Evolutionary conservation across 2,797 vertebrate species (phyloP).

Genomic region (Cirrhinus mrigala): DNA sequence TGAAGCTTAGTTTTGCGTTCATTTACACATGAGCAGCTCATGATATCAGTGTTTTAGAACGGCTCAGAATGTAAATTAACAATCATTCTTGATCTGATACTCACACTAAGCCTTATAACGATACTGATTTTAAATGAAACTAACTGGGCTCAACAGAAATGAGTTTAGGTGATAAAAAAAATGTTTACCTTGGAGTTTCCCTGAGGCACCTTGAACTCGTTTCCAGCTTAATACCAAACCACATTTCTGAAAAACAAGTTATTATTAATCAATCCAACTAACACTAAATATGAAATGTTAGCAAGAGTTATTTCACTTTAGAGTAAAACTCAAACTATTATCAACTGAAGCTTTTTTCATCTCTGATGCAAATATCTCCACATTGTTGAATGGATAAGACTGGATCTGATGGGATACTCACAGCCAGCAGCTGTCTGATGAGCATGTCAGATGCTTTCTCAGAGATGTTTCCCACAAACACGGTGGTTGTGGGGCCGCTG

Average conservation of each 20-base stretch:
- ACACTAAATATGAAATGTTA: neutral
- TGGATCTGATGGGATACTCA: conserved; percentile 76
- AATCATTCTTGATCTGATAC: neutral
- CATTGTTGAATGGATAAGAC: neutral
- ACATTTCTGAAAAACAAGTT: conserved; percentile 89
- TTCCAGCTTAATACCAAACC: conserved; percentile 99
- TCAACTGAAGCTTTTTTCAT: neutral
- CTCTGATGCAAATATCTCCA: neutral
- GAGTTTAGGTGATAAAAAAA: neutral
- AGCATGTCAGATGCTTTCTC: conserved; percentile 99
- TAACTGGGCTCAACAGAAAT: neutral
- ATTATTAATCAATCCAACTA: conserved; percentile 9
- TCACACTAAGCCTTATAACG: neutral
- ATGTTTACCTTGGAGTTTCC: conserved; percentile 95
- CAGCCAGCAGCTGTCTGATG: conserved; percentile 94
- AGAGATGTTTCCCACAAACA: conserved; percentile 98
- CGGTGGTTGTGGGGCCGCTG: conserved; percentile 95
- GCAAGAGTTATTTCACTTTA: neutral
- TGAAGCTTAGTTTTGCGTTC: too few species aligned
- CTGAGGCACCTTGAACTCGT: conserved; percentile 98
- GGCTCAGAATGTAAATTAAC: too few species aligned
- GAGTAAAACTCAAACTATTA: neutral
- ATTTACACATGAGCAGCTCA: too few species aligned
- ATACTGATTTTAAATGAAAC: neutral
- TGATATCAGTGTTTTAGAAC: too few species aligned